phyloP scores from a whole-genome alignment of 2,797 vertebrate species.

The Leucoraja ocellata region DNA sequence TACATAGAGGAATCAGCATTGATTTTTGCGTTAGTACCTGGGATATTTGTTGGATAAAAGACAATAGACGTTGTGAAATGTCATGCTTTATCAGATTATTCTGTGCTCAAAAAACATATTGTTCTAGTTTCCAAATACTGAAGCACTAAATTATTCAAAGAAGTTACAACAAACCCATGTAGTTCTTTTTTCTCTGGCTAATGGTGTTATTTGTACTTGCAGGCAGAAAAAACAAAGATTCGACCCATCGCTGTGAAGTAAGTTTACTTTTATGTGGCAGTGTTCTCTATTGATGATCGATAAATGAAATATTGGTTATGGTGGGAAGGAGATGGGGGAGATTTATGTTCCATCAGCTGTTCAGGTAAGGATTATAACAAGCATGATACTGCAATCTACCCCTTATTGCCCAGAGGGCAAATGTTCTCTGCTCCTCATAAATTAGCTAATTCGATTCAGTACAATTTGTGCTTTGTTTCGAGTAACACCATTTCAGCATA shows the following conservation, averaged over 20 bases:
- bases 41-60: not conserved
- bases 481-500: conserved; percentile 8
- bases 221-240: conserved; percentile 69
- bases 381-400: conserved; percentile 17
- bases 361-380: conserved; percentile 16
- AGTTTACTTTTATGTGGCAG: conserved; percentile 52
- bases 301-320: conserved; percentile 22
- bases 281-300: not conserved
- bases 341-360: conserved; percentile 18
- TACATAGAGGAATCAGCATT: not conserved
- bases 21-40: not conserved
- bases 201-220: not conserved
- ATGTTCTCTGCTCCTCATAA: not conserved
- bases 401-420: conserved; percentile 9
- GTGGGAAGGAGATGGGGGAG: not conserved
- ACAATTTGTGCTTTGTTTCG: conserved; percentile 20
- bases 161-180: not conserved
- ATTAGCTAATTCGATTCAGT: conserved; percentile 29
- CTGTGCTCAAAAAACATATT: not conserved
- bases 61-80: not conserved
- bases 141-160: not conserved
- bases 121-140: not conserved
- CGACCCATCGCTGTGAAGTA: conserved; percentile 73
- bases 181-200: conserved; percentile 59
- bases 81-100: not conserved